These are phyloP conservation scores for Scaptomyza montana DNA, from an alignment of 1,140 invertebrate species.

Conservation along the genomic window DNA sequence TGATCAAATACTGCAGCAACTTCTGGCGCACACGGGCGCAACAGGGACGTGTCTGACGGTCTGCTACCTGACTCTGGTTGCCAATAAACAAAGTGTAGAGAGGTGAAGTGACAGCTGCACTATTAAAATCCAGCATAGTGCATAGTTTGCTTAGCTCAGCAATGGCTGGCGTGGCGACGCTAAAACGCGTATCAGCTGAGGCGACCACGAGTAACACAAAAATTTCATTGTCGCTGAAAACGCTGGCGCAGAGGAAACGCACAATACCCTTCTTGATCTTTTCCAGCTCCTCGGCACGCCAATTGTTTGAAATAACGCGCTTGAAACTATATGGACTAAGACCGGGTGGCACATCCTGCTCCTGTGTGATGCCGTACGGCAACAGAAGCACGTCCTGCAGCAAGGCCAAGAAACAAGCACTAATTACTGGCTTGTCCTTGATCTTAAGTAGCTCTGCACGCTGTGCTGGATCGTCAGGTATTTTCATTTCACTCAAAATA, in stretches of 20 bases:
- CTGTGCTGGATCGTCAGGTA: slow-evolving; percentile 87
- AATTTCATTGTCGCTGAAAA: slow-evolving; percentile 90
- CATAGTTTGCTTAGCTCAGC: slow-evolving; percentile 76
- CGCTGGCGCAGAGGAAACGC: slow-evolving; percentile 91
- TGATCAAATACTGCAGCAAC: slow-evolving; percentile 92
- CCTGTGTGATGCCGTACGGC: slow-evolving; percentile 86
- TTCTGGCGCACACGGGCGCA: slow-evolving; percentile 93
- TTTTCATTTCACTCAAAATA: slow-evolving; percentile 89
- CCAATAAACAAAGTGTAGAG: slow-evolving; percentile 92
- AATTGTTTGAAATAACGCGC: slow-evolving; percentile 89
- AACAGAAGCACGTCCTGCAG: slow-evolving; percentile 93
- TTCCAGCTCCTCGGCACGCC: slow-evolving; percentile 93
- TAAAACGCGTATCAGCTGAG: slow-evolving; percentile 91
- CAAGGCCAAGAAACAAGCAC: slow-evolving; percentile 89
- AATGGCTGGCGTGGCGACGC: slow-evolving; percentile 81
- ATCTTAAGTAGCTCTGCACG: slow-evolving; percentile 86
- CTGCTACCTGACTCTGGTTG: slow-evolving; percentile 83
- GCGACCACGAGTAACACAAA: slow-evolving; percentile 92
- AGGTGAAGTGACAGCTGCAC: slow-evolving; percentile 87
- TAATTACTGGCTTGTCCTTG: slow-evolving; percentile 83
- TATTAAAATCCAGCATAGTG: slow-evolving; percentile 91
- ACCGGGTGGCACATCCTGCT: slow-evolving; percentile 88
- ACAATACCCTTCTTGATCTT: slow-evolving; percentile 92
- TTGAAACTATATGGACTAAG: slow-evolving; percentile 92
- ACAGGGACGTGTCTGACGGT: slow-evolving; percentile 89